Evolutionary conservation across 2,888 invertebrate species (phyloP).

Genomic region (Sturmia bella): DNA sequence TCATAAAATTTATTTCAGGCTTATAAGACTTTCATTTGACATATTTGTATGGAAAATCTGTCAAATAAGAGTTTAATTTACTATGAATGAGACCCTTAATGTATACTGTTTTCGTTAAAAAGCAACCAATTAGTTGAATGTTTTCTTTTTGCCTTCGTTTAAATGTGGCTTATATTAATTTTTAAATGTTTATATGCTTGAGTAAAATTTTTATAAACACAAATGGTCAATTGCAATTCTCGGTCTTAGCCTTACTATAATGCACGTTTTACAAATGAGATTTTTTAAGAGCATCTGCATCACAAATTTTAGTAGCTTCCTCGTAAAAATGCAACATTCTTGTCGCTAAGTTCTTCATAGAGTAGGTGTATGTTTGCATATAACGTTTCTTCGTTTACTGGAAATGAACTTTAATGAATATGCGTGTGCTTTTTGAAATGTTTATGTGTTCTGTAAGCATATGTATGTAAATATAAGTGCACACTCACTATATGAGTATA

Average conservation of each 20-base stretch:
- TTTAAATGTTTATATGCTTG: too few relatives aligned
- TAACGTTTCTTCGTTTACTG: conserved; percentile 21
- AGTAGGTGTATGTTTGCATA: not conserved
- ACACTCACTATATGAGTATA: not conserved
- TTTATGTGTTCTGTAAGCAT: not conserved
- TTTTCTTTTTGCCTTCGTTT: too few relatives aligned
- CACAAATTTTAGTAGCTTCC: not conserved
- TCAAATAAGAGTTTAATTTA: too few relatives aligned
- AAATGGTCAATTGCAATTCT: not conserved
- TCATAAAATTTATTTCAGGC: too few relatives aligned
- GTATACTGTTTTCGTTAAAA: too few relatives aligned
- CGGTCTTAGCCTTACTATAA: too few relatives aligned
- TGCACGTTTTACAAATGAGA: too few relatives aligned
- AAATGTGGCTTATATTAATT: too few relatives aligned
- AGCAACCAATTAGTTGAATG: too few relatives aligned
- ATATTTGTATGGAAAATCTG: too few relatives aligned
- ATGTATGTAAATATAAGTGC: not conserved
- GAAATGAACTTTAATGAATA: not conserved
- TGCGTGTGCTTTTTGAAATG: conserved; percentile 1
- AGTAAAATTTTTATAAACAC: not conserved
- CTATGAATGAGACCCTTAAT: too few relatives aligned
- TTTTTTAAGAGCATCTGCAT: not conserved
- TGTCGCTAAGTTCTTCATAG: not conserved
- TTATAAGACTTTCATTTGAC: too few relatives aligned
- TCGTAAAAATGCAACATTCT: not conserved